Conservation (phyloP, 2,888 invertebrate genomes). For the Mamestra brassicae region DNA sequence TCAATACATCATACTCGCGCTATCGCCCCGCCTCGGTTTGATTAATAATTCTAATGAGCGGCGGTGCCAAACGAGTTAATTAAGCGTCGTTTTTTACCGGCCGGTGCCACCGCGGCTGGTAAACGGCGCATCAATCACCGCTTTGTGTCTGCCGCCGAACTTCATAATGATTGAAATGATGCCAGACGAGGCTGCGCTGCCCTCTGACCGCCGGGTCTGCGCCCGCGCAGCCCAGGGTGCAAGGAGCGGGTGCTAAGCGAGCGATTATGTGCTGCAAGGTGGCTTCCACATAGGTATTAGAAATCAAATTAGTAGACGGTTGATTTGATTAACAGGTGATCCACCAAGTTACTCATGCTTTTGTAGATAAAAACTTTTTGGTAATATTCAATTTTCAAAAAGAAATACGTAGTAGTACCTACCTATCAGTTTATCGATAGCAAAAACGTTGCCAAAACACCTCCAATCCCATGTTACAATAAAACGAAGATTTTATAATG, state of each 20-base stretch:
- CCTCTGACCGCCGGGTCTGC: conserved; percentile 70
- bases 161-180: conserved; percentile 89
- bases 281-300: background rate
- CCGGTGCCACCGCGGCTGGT: conserved; percentile 87
- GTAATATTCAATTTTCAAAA: background rate
- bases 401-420: background rate
- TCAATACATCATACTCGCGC: conserved; percentile 89
- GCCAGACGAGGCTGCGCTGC: conserved; percentile 70
- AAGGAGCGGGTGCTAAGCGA: conserved; percentile 42
- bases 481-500: conserved; percentile 40
- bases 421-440: background rate
- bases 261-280: conserved; percentile 20
- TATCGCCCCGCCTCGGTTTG: conserved; percentile 89
- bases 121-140: conserved; percentile 90
- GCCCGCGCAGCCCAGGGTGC: background rate
- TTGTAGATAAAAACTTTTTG: background rate
- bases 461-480: conserved; percentile 8
- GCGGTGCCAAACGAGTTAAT: conserved; percentile 91
- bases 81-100: conserved; percentile 88
- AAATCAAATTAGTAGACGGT: background rate
- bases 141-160: conserved; percentile 88
- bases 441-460: conserved; percentile 4
- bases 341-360: background rate
- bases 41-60: conserved; percentile 91
- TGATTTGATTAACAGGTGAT: background rate